Conservation (phyloP, 2,113 vertebrate genomes). For the Cebus imitator region DNA sequence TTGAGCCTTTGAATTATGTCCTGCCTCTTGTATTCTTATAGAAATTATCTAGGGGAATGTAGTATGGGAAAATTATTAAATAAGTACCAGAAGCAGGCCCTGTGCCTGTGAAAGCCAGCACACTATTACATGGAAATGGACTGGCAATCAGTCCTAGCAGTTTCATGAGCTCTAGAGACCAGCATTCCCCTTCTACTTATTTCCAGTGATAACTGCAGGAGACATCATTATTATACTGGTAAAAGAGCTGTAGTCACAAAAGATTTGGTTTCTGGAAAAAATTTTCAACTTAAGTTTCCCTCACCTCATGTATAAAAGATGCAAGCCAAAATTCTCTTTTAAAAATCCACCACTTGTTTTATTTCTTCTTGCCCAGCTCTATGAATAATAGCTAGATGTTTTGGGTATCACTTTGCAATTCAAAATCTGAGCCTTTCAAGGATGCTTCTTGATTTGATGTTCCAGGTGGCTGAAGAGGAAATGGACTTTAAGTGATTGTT, state of each 20-base stretch:
- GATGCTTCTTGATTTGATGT: slow-evolving; percentile 47
- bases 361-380: neutral
- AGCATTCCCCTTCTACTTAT: neutral
- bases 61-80: neutral
- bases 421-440: slow-evolving; percentile 45
- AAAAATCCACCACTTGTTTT: slow-evolving; percentile 15
- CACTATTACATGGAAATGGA: neutral
- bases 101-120: neutral
- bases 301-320: neutral
- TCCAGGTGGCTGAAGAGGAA: slow-evolving; percentile 52
- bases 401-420: slow-evolving; percentile 50
- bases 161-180: neutral
- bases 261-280: slow-evolving; percentile 38
- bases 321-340: slow-evolving; percentile 4
- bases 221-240: neutral
- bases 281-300: neutral
- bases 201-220: neutral
- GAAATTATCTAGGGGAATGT: neutral
- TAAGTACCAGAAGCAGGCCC: neutral
- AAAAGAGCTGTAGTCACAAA: slow-evolving; percentile 29
- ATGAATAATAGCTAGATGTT: neutral
- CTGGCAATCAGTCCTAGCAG: neutral
- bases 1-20: neutral
- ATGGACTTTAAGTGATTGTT: slow-evolving; percentile 46
- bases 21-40: neutral